These are phyloP conservation scores for Stenolophus ochropezus DNA, from an alignment of 2,888 invertebrate species.

Conservation along the genomic window DNA sequence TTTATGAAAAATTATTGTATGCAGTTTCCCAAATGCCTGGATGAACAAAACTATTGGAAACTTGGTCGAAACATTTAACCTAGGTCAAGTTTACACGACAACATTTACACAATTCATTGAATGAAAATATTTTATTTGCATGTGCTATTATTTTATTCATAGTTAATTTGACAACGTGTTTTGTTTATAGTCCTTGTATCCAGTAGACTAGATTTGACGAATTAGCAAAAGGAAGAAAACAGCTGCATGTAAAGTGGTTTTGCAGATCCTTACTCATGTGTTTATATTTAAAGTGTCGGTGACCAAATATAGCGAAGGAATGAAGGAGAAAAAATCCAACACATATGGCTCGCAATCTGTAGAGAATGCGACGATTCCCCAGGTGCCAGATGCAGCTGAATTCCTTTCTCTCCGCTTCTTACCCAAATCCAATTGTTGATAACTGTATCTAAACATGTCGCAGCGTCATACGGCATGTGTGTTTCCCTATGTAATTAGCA, in stretches of 20 bases:
- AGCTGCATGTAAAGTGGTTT: constrained; percentile 4
- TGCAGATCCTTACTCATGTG: neutral
- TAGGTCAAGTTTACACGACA: too few species aligned
- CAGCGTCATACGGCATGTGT: neutral
- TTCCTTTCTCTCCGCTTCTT: neutral
- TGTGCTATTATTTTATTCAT: too few species aligned
- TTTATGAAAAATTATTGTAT: too few species aligned
- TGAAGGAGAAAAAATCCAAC: constrained; percentile 21
- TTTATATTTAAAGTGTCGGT: neutral
- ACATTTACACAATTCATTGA: too few species aligned
- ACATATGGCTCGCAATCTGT: constrained; percentile 8
- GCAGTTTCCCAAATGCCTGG: too few species aligned
- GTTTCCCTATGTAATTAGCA: constrained; percentile 46
- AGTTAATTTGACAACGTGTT: too few species aligned
- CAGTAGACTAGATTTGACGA: too few species aligned
- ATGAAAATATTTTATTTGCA: too few species aligned
- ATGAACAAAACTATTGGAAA: too few species aligned
- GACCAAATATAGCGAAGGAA: constrained; percentile 19
- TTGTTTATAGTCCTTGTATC: too few species aligned
- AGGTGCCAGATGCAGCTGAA: constrained; percentile 24
- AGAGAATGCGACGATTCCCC: constrained; percentile 15
- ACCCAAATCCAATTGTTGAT: neutral
- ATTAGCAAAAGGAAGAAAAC: neutral
- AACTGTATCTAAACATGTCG: neutral
- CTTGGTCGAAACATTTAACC: too few species aligned